Conservation (phyloP, 1,140 invertebrate genomes). For the Tetragnatha versicolor region DNA sequence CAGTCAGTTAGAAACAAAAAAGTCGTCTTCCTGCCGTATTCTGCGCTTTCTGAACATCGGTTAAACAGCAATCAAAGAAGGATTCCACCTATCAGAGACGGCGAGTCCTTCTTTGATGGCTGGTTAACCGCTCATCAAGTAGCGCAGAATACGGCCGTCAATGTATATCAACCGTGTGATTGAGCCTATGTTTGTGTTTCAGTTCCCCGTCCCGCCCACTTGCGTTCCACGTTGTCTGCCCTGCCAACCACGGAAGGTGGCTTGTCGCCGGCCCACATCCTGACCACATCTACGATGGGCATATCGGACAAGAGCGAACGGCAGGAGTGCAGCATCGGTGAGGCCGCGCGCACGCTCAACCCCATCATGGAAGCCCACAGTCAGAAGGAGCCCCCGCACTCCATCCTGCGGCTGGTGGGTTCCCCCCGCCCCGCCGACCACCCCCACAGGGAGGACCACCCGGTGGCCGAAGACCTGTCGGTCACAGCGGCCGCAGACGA, state of each 20-base stretch:
- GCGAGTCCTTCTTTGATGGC: too few relatives aligned
- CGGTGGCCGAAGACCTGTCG: conserved; percentile 37
- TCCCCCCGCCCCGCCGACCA: conserved; percentile 26
- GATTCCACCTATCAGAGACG: too few relatives aligned
- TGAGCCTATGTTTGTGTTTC: conserved; percentile 3
- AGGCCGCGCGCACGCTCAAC: conserved; percentile 50
- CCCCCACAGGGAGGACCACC: conserved; percentile 12
- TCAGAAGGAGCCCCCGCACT: conserved; percentile 13
- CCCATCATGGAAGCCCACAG: conserved; percentile 35
- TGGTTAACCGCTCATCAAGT: too few relatives aligned
- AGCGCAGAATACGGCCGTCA: too few relatives aligned
- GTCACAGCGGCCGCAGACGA: conserved; percentile 18
- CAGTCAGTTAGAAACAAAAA: too few relatives aligned
- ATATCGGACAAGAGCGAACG: conserved; percentile 53
- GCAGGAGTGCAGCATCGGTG: conserved; percentile 48
- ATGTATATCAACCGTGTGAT: too few relatives aligned
- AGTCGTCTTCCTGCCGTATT: too few relatives aligned
- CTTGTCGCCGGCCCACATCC: conserved; percentile 25
- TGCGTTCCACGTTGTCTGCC: conserved; percentile 45
- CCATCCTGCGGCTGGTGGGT: conserved; percentile 40
- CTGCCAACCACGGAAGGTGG: conserved; percentile 32
- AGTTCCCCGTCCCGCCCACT: conserved; percentile 40
- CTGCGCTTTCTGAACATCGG: too few relatives aligned
- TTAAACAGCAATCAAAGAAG: too few relatives aligned
- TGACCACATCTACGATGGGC: conserved; percentile 36